Conservation (phyloP, 2,888 invertebrate genomes). For the Lottia gigantea region DNA sequence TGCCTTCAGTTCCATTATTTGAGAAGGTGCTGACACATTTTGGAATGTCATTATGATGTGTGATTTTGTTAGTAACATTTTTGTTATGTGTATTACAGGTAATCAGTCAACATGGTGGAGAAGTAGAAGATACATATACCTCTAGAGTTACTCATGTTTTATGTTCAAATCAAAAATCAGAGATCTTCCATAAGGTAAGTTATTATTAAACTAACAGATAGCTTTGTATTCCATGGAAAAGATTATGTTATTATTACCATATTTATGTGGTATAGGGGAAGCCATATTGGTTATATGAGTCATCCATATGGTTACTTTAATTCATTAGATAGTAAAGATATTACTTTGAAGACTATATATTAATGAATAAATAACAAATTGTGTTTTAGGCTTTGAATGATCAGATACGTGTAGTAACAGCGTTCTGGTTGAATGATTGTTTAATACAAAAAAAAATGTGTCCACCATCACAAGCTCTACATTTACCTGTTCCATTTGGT, state of each 20-base stretch:
- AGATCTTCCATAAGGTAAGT: conserved; percentile 84
- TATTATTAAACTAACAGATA: too few relatives aligned
- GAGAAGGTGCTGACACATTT: not conserved
- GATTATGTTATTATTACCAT: too few relatives aligned
- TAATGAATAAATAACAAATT: not conserved
- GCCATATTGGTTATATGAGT: too few relatives aligned
- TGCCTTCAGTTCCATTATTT: not conserved
- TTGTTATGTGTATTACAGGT: conserved; percentile 70
- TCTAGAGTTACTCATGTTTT: conserved; percentile 90
- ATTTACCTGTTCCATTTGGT: conserved; percentile 78
- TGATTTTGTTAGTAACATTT: too few relatives aligned
- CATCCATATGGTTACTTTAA: too few relatives aligned
- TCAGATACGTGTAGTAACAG: conserved; percentile 81
- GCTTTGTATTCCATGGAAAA: too few relatives aligned
- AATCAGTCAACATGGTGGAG: conserved; percentile 85
- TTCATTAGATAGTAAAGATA: too few relatives aligned
- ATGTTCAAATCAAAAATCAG: conserved; percentile 89
- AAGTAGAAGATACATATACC: conserved; percentile 87
- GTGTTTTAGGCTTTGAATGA: conserved; percentile 72
- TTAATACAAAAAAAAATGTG: conserved; percentile 85
- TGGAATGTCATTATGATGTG: too few relatives aligned
- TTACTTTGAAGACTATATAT: not conserved
- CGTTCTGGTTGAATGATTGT: conserved; percentile 92
- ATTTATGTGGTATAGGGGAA: too few relatives aligned
- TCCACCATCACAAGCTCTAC: conserved; percentile 93